Conservation (phyloP, 2,797 vertebrate genomes). For the Eleutherodactylus coqui region DNA sequence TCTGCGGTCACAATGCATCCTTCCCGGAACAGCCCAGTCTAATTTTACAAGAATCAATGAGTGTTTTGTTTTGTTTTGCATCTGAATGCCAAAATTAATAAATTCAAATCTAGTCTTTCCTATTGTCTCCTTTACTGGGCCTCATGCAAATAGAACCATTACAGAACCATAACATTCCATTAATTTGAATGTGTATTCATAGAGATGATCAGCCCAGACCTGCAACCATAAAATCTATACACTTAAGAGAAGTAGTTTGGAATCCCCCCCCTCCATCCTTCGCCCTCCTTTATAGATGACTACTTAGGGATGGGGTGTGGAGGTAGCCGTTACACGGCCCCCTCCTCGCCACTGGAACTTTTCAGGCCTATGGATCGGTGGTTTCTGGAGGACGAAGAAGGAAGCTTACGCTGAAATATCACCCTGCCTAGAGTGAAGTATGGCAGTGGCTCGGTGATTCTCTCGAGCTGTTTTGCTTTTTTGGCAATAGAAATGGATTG, state of each 20-base stretch:
- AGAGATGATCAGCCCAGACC: not conserved
- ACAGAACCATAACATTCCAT: not conserved
- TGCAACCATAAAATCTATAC: constrained; percentile 9
- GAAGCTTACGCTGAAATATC: too few species aligned
- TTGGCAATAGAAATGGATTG: too few species aligned
- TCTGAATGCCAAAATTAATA: constrained; percentile 53
- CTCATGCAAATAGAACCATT: constrained; percentile 18
- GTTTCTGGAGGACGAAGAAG: too few species aligned
- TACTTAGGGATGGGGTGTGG: not conserved
- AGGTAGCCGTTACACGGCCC: too few species aligned
- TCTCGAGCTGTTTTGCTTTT: too few species aligned
- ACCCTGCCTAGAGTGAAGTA: too few species aligned
- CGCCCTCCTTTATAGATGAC: not conserved
- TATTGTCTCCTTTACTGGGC: constrained; percentile 23
- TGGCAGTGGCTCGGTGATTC: too few species aligned
- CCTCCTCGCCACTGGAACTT: too few species aligned
- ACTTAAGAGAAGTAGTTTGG: constrained; percentile 5
- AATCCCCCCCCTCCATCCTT: not conserved
- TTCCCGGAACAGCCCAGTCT: constrained; percentile 68
- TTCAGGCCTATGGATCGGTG: too few species aligned
- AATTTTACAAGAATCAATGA: constrained; percentile 73
- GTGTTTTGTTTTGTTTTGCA: constrained; percentile 24
- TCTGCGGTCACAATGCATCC: constrained; percentile 43
- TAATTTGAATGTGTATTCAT: not conserved
- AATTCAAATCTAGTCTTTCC: constrained; percentile 34